Evolutionary conservation across 2,113 vertebrate genomes (phyloP).

Genomic region (Spizaetus ornatus): DNA sequence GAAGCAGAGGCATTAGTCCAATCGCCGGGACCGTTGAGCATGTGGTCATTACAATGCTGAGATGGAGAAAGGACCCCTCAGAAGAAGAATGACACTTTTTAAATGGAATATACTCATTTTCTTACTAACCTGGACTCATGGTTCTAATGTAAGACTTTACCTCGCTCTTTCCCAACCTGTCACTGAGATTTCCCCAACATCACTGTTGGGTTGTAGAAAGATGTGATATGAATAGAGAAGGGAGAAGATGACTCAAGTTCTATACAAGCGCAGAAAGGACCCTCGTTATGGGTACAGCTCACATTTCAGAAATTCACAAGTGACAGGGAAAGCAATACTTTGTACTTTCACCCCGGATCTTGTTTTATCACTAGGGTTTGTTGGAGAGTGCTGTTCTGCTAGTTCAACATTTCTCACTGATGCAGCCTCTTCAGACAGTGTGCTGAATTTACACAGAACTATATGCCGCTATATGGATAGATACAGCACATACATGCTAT

Average conservation of each 20-base stretch:
- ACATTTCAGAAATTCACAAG: not conserved
- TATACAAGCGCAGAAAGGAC: not conserved
- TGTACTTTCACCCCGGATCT: not conserved
- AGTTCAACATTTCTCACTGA: not conserved
- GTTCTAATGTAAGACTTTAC: not conserved
- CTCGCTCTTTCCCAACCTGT: not conserved
- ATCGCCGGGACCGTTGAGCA: slow-evolving; percentile 78
- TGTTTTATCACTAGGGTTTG: not conserved
- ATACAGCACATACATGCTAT: not conserved
- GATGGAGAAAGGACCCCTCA: not conserved
- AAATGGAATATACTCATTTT: not conserved
- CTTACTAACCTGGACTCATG: not conserved
- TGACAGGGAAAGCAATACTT: not conserved
- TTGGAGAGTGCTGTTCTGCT: not conserved
- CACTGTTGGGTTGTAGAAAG: not conserved
- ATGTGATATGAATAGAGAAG: not conserved
- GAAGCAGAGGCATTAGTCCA: slow-evolving; percentile 85
- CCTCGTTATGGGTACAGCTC: not conserved
- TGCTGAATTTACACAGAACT: not conserved
- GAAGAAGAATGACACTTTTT: not conserved
- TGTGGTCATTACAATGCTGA: slow-evolving; percentile 85
- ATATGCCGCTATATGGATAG: not conserved
- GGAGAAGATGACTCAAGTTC: not conserved
- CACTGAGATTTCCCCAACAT: not conserved
- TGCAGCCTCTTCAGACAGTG: not conserved